Evolutionary conservation across 2,113 vertebrate species (phyloP).

Genomic region (Columba janthina): DNA sequence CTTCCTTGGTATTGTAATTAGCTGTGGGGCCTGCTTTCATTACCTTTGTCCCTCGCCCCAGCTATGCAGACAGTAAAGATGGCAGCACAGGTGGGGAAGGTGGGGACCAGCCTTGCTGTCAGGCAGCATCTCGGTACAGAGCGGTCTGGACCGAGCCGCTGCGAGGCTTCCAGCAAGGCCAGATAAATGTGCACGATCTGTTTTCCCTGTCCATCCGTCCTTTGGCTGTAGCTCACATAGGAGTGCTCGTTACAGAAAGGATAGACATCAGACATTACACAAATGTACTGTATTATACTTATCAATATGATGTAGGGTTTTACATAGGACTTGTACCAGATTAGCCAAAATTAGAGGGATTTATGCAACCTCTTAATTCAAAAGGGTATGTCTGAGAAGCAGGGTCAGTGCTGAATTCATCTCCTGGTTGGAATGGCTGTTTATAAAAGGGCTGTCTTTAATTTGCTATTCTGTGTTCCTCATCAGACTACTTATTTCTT

Average conservation of each 20-base stretch:
- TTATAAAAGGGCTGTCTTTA: not conserved
- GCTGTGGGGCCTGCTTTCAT: not conserved
- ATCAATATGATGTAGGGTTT: not conserved
- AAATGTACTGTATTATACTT: not conserved
- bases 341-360: not conserved
- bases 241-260: not conserved
- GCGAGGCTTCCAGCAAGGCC: not conserved
- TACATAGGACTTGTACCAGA: not conserved
- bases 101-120: not conserved
- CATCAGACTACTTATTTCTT: constrained; percentile 27
- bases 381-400: not conserved
- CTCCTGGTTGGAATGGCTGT: not conserved
- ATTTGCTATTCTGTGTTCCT: not conserved
- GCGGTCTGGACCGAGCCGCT: not conserved
- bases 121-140: not conserved
- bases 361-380: not conserved
- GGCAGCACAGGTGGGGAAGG: not conserved
- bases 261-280: not conserved
- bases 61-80: not conserved
- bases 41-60: not conserved
- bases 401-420: not conserved
- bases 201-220: not conserved
- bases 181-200: not conserved
- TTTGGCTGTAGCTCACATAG: not conserved
- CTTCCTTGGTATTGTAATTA: not conserved